Evolutionary conservation across 2,888 invertebrate genomes (phyloP).

Genomic region (Synergus itoensis): DNA sequence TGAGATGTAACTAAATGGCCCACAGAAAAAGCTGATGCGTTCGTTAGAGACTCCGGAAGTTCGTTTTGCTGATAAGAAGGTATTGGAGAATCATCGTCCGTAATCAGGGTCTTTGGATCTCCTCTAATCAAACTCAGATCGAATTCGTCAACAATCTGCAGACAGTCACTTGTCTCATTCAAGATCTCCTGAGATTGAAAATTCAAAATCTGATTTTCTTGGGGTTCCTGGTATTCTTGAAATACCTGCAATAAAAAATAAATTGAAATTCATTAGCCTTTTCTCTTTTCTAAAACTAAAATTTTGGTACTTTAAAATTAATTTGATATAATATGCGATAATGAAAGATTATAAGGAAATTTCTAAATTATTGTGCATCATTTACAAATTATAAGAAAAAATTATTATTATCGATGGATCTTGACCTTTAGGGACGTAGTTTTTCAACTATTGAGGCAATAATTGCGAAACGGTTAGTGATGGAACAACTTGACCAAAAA

Average conservation of each 20-base stretch:
- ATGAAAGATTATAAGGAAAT: neutral
- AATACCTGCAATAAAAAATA: constrained; percentile 42
- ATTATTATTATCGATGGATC: neutral
- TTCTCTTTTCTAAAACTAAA: neutral
- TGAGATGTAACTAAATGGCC: constrained; percentile 71
- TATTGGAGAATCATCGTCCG: constrained; percentile 52
- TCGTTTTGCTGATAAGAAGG: constrained; percentile 57
- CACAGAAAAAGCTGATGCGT: constrained; percentile 60
- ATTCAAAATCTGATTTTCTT: constrained; percentile 21
- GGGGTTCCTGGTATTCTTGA: constrained; percentile 10
- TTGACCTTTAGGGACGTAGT: neutral
- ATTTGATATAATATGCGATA: neutral
- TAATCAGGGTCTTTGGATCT: constrained; percentile 68
- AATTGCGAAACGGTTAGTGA: neutral
- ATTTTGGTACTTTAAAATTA: neutral
- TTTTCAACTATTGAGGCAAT: neutral
- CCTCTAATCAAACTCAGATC: constrained; percentile 74
- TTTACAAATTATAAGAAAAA: neutral
- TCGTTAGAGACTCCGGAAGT: constrained; percentile 46
- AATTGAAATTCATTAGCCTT: neutral
- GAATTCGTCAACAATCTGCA: constrained; percentile 69
- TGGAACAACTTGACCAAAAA: neutral
- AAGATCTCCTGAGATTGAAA: neutral
- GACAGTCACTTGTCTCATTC: constrained; percentile 36
- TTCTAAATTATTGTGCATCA: neutral